Base-by-base conservation (phyloP, 2,113 vertebrate species). In the Crotalus tigris region DNA sequence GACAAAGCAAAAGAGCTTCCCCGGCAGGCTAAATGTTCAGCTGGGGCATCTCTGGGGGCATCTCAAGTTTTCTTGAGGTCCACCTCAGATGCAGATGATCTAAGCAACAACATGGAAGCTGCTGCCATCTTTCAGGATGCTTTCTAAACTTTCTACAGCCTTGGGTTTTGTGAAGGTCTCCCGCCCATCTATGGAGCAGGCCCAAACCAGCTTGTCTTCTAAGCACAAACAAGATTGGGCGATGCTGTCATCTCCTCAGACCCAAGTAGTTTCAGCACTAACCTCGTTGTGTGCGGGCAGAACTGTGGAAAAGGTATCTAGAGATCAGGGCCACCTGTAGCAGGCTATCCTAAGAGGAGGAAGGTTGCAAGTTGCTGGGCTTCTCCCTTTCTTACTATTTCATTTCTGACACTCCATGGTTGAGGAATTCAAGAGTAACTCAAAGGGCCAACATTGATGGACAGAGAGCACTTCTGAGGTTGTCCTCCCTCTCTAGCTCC, bases 391-490 rank as follows among this genome's bases (percentile, higher is more conserved):
- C 69, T 75, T 7, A 75, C n/a, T 39, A 21, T 33, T 49, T 2
- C 5, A 9, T 21, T 58, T 94, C 39, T 44, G 39, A 1, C 69
- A 3, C 88, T 89, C 12, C 0, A 51, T 39, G 61, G 85, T 23
- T 7, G 5, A 53, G 49, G 85, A 89, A 90, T 90, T 55, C 39
- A 94, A 24, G 46, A 86, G 91, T 23, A 24, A n/a, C 55, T 7
- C 69, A 23, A 9, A 1, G 33, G 57, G 55, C 86, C 46, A 23
- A 21, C 90, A 4, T 90, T 94, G 87, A 86, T 61, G 94, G 92
- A 93, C 33, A 94, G 94, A 85, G 58, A 5, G 89, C 94, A 92
- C 93, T 94, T 92, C 93, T 91, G 81, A 94, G 93, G 49, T 90
- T 94, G 94, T 44, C 0, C 29, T 92, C 94, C 93, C 92, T 94